Evolutionary conservation across 2,113 vertebrate species (phyloP).

Genomic region (Sylvia atricapilla): DNA sequence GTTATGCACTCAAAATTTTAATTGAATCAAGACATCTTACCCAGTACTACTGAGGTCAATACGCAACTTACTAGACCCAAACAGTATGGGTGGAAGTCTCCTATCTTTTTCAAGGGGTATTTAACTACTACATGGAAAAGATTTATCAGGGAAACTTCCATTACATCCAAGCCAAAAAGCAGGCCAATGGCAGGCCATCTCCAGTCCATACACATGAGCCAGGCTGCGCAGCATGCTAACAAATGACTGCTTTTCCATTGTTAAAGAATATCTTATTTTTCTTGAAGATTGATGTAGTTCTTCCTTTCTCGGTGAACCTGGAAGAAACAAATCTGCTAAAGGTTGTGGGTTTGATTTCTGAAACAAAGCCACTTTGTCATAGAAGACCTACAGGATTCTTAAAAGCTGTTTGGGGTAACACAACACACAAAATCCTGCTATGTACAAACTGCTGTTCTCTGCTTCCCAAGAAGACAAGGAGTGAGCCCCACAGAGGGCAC

Average conservation of each 20-base stretch:
- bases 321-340: not conserved
- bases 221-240: not conserved
- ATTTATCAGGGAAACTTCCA: not conserved
- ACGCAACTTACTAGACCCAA: not conserved
- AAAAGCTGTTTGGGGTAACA: not conserved
- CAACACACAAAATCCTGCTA: not conserved
- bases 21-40: not conserved
- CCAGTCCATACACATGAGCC: not conserved
- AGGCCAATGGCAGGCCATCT: not conserved
- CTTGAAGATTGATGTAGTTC: not conserved
- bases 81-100: not conserved
- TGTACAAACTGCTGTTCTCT: not conserved
- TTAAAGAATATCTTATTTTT: not conserved
- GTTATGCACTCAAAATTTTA: not conserved
- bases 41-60: not conserved
- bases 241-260: rapidly evolving
- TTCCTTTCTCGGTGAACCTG: not conserved
- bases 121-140: not conserved
- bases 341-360: not conserved
- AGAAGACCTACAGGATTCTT: not conserved
- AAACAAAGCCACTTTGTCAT: not conserved
- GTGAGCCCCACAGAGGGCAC: not conserved
- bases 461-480: not conserved
- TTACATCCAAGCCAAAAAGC: not conserved
- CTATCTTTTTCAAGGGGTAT: not conserved